Percentiles rank a stretch among this genome's conserved stretches.
Conservation (phyloP, 1,140 invertebrate genomes). For the Drosophila sechellia region DNA sequence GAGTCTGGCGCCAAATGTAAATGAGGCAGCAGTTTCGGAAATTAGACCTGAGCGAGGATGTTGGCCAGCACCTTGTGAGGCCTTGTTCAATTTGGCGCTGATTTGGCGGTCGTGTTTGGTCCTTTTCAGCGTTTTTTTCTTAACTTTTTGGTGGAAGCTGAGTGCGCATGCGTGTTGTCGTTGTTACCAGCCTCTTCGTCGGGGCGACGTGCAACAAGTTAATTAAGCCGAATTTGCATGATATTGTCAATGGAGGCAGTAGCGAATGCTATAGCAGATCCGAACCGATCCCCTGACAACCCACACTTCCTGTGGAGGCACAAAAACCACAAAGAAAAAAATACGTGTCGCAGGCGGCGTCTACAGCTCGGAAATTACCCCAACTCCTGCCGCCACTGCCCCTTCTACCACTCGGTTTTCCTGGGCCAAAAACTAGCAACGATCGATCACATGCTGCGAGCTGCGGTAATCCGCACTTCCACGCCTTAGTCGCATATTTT, state of each 20-base stretch:
- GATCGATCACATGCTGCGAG: constrained; percentile 81
- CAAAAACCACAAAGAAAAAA: constrained; percentile 26
- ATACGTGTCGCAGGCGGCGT: constrained; percentile 78
- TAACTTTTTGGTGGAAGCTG: constrained; percentile 29
- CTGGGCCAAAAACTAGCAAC: constrained; percentile 36
- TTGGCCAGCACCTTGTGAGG: constrained; percentile 72
- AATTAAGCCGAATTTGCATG: constrained; percentile 83
- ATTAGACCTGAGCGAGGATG: constrained; percentile 53
- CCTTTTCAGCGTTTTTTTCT: constrained; percentile 22
- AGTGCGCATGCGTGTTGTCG: constrained; percentile 76
- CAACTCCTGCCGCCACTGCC: not conserved
- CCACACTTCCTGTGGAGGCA: constrained; percentile 73
- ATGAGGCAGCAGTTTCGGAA: constrained; percentile 74
- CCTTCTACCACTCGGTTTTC: not conserved
- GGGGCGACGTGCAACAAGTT: constrained; percentile 80
- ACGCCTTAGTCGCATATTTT: constrained; percentile 82
- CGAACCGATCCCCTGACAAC: constrained; percentile 41
- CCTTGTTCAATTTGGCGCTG: constrained; percentile 78
- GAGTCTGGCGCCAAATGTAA: constrained; percentile 74
- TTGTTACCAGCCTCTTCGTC: constrained; percentile 29
- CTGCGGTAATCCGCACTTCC: constrained; percentile 81
- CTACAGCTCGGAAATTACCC: constrained; percentile 33
- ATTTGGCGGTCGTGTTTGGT: constrained; percentile 76
- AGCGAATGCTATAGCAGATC: constrained; percentile 5
- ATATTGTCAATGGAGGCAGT: constrained; percentile 30